Base-by-base conservation (phyloP, 2,888 invertebrate genomes). In the Argyra leucocephala region DNA sequence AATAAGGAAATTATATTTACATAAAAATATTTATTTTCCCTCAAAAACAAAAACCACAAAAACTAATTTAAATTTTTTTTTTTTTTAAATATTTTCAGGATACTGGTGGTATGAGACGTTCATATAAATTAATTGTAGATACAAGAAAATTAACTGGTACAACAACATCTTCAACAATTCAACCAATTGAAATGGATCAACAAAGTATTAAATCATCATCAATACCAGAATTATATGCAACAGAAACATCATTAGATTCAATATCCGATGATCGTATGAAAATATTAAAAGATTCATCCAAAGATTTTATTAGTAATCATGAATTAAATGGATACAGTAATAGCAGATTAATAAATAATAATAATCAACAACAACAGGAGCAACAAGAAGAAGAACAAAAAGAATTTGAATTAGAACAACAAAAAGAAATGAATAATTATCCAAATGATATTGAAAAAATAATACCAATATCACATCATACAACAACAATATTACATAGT, bases 31-130 rank as follows among this genome's bases (percentile, higher is more conserved):
- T 22, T 15, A 9, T 37, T 23, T n/a, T n/a, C n/a, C n/a, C n/a
- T n/a, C n/a, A n/a, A n/a, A n/a, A n/a, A n/a, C n/a, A n/a, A n/a
- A n/a, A n/a, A n/a, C n/a, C n/a, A n/a, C n/a, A 31, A 6, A 10
- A 31, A 31, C 3, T 31, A 31, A 31, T 6, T 10, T 31, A 6
- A 31, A 31, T 23, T 26, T 22, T 58, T 58, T 18, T 57, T 15
- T 63, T 37, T 63, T 31, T 66, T 62, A 23, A 66, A 7, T 67
- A 18, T 37, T 70, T 72, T 9, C 65, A 75, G 74, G 73, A 74
- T 69, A 74, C 74, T 62, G 74, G 74, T 66, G 74, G 73, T 62
- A 75, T 75, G 75, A 73, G 74, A 15, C 70, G 75, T 68, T 75
- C 75, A 22, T 74, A 70, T 67, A 74, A 75, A 67, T 69, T 75